Base-by-base conservation (phyloP, 1,140 invertebrate genomes). In the Hetaerina americana region DNA sequence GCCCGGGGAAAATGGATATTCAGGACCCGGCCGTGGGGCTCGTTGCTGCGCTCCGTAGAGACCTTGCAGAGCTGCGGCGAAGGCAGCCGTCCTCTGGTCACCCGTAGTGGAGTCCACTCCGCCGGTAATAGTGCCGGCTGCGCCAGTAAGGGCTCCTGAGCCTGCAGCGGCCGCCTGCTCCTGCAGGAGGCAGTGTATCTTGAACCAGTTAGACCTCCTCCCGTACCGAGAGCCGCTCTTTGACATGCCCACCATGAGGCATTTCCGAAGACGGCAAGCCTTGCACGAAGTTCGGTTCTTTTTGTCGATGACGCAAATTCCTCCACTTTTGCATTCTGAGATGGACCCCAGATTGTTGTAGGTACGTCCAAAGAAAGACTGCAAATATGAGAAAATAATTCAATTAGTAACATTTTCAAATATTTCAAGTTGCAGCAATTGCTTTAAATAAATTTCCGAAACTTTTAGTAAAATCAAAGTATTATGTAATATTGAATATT, bases 331-430 rank as follows among this genome's bases (percentile, higher is more conserved):
- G 77, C 85, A 86, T 73, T 86, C 85, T 12, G 82, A 82, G 26
- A 86, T 80, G 27, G 82, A 82, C 40, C 80, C 78, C 49, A 86
- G 78, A 75, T 89, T 88, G 80, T 87, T 88, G 75, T 87, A 86
- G 66, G 86, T 87, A 22, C 88, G 80, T 5, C 88, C 85, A 77
- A 89, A 89, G 78, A 89, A 89, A 26, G 87, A 88, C 87, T 89
- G 82, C 70, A 79, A 82, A 10, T 5, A n/a, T 57, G 22, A 12
- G 2, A 57, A 57, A 57, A 57, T 3, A 57, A 57, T n/a, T n/a
- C n/a, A n/a, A n/a, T n/a, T n/a, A n/a, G n/a, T n/a, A n/a, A n/a
- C n/a, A n/a, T n/a, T n/a, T n/a, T n/a, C n/a, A n/a, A n/a, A n/a
- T n/a, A n/a, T n/a, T n/a, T n/a, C n/a, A n/a, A n/a, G n/a, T n/a